phyloP scores from a whole-genome alignment of 2,113 vertebrate genomes.

The Alectura lathami region DNA sequence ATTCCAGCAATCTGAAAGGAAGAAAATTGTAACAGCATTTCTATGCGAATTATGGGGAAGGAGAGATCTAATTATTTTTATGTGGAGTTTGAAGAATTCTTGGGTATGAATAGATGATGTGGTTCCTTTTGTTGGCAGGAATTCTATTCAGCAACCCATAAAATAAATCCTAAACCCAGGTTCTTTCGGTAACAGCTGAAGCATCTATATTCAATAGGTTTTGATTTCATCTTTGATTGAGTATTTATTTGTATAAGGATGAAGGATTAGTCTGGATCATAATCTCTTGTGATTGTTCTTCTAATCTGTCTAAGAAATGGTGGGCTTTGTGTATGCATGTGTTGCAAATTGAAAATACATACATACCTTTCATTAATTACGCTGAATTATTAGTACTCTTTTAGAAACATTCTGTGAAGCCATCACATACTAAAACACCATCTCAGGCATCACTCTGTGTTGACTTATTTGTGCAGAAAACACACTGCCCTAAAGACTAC shows the following conservation, averaged over 20 bases:
- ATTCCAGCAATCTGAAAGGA: background rate
- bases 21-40: background rate
- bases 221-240: background rate
- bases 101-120: background rate
- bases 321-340: background rate
- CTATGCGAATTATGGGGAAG: background rate
- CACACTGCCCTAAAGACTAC: background rate
- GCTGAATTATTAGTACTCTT: background rate
- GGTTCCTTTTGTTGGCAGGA: background rate
- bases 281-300: background rate
- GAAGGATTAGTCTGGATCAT: background rate
- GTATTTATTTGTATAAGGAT: background rate
- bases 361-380: background rate
- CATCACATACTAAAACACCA: background rate
- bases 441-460: background rate
- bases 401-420: background rate
- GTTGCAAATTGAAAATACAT: background rate
- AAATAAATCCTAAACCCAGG: background rate
- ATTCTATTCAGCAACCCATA: background rate
- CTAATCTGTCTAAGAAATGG: background rate
- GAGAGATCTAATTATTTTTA: background rate
- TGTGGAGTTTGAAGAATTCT: constrained; percentile 1
- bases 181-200: background rate
- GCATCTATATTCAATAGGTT: background rate
- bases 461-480: background rate